Conservation (phyloP, 1,140 invertebrate species). For the Heliconius congener region DNA sequence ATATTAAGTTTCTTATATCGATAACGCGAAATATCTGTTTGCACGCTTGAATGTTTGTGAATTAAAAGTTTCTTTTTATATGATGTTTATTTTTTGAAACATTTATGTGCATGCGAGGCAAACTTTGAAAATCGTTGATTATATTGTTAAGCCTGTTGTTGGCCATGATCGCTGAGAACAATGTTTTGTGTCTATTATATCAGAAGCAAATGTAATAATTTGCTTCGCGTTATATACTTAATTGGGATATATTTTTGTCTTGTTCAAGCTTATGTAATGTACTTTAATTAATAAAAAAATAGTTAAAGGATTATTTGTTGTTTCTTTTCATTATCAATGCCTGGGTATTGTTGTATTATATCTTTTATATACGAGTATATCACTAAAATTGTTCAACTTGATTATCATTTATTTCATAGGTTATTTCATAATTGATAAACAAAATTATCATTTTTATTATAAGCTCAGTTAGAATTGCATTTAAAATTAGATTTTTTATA, state of each 20-base stretch:
- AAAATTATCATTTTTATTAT: too few relatives aligned
- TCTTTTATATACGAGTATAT: too few relatives aligned
- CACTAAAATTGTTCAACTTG: too few relatives aligned
- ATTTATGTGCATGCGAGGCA: conserved; percentile 26
- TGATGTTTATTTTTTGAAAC: conserved; percentile 37
- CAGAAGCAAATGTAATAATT: conserved; percentile 23
- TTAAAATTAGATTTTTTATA: too few relatives aligned
- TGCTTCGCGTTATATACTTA: conserved; percentile 43
- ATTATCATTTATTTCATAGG: too few relatives aligned
- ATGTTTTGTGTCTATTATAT: conserved; percentile 17
- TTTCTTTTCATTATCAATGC: conserved; percentile 28
- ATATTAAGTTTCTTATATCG: conserved; percentile 7
- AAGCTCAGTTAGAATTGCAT: too few relatives aligned
- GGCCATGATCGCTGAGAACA: conserved; percentile 9
- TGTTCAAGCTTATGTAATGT: conserved; percentile 56
- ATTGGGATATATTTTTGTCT: conserved; percentile 49
- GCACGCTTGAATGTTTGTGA: neutral
- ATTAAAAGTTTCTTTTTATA: conserved; percentile 2
- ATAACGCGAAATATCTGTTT: neutral
- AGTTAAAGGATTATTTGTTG: conserved; percentile 34
- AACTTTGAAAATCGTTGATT: neutral
- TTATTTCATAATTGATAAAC: too few relatives aligned
- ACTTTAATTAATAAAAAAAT: conserved; percentile 54
- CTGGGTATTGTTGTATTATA: too few relatives aligned
- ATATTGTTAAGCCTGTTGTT: neutral